phyloP scores from a whole-genome alignment of 2,888 invertebrate genomes.

The Leptopilina drosophilae region DNA sequence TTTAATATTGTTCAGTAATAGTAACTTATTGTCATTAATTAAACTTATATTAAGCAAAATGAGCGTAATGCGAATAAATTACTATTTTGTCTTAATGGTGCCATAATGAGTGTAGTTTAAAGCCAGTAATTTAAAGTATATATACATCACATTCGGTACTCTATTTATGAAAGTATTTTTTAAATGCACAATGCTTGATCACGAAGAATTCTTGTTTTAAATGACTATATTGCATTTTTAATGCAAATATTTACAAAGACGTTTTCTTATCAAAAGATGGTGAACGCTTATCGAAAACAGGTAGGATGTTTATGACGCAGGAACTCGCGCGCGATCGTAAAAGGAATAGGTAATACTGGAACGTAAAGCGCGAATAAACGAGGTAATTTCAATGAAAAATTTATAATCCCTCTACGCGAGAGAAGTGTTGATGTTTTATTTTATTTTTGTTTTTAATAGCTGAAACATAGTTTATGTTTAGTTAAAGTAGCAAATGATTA shows the following conservation, averaged over 20 bases:
- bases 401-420: conserved; percentile 13
- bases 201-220: conserved; percentile 12
- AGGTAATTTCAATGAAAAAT: conserved; percentile 36
- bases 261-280: conserved; percentile 33
- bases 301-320: conserved; percentile 29
- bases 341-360: conserved; percentile 32
- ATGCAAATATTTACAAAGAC: conserved; percentile 35
- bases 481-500: conserved; percentile 12
- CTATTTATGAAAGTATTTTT: neutral
- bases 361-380: conserved; percentile 36
- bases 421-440: conserved; percentile 18
- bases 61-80: too few relatives aligned
- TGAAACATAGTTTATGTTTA: neutral
- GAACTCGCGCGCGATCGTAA: conserved; percentile 23
- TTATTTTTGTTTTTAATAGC: neutral
- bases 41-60: too few relatives aligned
- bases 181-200: neutral
- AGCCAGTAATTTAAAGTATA: neutral
- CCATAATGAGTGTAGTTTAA: neutral
- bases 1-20: too few relatives aligned
- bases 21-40: too few relatives aligned
- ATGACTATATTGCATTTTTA: conserved; percentile 26
- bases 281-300: conserved; percentile 39
- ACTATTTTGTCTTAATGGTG: too few relatives aligned
- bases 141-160: neutral